Evolutionary conservation across 2,888 invertebrate species (phyloP).

Genomic region (Drosophila merina): DNA sequence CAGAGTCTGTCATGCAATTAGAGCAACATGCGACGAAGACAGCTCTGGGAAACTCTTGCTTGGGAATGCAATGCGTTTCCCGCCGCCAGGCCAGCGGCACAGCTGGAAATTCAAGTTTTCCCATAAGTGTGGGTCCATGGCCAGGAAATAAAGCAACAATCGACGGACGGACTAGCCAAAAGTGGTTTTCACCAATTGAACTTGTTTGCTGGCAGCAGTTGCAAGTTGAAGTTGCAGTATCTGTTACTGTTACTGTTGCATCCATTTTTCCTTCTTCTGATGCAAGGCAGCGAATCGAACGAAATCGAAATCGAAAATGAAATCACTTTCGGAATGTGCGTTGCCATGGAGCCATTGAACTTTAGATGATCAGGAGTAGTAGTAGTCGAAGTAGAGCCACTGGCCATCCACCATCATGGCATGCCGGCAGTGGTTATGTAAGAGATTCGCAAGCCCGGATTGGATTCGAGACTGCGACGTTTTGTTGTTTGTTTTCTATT

Average conservation of each 20-base stretch:
- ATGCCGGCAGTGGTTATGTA: constrained; percentile 28
- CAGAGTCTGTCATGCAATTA: constrained; percentile 74
- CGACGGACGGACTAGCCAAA: constrained; percentile 54
- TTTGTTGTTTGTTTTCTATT: constrained; percentile 67
- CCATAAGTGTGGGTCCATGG: constrained; percentile 48
- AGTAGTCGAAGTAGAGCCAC: too few species aligned
- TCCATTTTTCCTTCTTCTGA: constrained; percentile 18
- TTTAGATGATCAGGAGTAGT: constrained; percentile 68
- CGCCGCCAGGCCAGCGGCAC: constrained; percentile 36
- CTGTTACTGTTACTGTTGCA: constrained; percentile 21
- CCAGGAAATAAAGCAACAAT: constrained; percentile 65
- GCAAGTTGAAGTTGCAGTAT: constrained; percentile 8
- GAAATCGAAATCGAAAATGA: constrained; percentile 65
- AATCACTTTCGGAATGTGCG: constrained; percentile 61
- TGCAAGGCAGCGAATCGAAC: constrained; percentile 43
- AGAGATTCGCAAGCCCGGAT: constrained; percentile 11
- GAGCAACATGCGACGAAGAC: constrained; percentile 69
- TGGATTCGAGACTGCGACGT: constrained; percentile 33
- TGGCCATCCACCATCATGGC: constrained; percentile 23
- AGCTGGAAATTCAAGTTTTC: constrained; percentile 74
- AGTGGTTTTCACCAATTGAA: constrained; percentile 75
- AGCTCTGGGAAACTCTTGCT: constrained; percentile 46
- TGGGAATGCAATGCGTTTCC: constrained; percentile 57
- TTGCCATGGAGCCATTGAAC: constrained; percentile 69
- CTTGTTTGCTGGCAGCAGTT: constrained; percentile 39